Percentiles rank a stretch among this genome's conserved stretches.
Evolutionary conservation across 2,113 vertebrate species (phyloP).

Genomic region (Myiagra hebetior): DNA sequence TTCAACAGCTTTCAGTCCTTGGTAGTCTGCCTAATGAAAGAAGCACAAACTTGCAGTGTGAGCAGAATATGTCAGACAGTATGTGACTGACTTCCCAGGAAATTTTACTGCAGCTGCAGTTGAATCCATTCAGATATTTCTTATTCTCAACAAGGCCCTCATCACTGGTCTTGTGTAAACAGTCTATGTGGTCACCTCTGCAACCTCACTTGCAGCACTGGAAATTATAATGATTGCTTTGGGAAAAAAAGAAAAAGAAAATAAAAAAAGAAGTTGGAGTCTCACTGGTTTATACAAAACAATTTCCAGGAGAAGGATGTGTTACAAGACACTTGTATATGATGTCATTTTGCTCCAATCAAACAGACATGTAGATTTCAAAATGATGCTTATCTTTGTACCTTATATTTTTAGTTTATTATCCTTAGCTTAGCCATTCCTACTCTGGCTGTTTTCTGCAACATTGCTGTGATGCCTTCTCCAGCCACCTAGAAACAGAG

Average conservation of each 20-base stretch:
- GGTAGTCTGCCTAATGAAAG: neutral
- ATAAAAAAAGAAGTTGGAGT: neutral
- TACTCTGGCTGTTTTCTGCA: neutral
- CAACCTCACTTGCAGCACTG: neutral
- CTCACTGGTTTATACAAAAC: neutral
- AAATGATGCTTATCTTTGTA: neutral
- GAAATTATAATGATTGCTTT: neutral
- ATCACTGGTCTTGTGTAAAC: neutral
- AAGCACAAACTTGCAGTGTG: neutral
- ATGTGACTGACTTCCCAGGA: neutral
- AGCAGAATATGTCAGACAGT: neutral
- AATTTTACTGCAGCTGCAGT: neutral
- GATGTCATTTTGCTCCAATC: neutral
- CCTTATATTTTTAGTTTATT: neutral
- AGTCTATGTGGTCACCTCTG: neutral
- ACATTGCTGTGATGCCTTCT: too few species aligned
- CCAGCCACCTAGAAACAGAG: too few species aligned
- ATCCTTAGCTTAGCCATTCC: neutral
- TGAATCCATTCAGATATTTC: neutral
- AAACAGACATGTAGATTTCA: neutral
- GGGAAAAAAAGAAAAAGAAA: fast-evolving
- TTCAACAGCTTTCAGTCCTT: neutral
- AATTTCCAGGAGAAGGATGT: neutral
- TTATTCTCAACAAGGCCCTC: neutral
- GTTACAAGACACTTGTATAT: neutral